phyloP scores from a whole-genome alignment of 1,140 invertebrate genomes.

The Mya arenaria region DNA sequence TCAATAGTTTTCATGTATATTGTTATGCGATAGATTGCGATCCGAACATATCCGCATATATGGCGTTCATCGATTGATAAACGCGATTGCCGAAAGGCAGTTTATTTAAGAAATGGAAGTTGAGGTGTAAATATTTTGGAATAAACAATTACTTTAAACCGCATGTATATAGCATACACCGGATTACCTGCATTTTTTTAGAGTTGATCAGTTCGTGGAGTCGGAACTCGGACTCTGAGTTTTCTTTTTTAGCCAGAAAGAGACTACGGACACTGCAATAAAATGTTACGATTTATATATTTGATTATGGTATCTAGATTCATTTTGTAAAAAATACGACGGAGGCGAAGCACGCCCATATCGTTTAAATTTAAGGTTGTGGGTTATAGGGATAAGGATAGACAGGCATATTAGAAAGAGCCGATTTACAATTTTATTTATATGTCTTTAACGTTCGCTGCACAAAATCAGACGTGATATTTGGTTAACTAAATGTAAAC shows the following conservation, averaged over 20 bases:
- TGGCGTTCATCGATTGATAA: no score
- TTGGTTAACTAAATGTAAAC: background rate
- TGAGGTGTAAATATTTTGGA: no score
- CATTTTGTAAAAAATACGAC: background rate
- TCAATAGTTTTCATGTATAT: no score
- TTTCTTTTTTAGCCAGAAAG: constrained; percentile 52
- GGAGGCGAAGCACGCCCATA: background rate
- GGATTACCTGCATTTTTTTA: no score
- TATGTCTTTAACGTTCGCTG: no score
- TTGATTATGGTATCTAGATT: background rate
- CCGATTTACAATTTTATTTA: background rate
- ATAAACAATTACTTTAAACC: no score
- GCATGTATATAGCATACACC: no score
- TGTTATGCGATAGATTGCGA: no score
- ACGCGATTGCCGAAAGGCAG: no score
- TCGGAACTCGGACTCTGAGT: constrained; percentile 65
- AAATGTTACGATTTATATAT: background rate
- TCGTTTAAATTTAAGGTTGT: no score
- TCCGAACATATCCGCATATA: no score
- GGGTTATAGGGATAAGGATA: background rate
- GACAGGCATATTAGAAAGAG: background rate
- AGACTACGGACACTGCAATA: constrained; percentile 65
- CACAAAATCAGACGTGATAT: background rate
- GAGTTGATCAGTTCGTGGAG: constrained; percentile 63
- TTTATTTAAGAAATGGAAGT: no score